Base-by-base conservation (phyloP, 2,113 vertebrate genomes). In the Ciconia stormi region DNA sequence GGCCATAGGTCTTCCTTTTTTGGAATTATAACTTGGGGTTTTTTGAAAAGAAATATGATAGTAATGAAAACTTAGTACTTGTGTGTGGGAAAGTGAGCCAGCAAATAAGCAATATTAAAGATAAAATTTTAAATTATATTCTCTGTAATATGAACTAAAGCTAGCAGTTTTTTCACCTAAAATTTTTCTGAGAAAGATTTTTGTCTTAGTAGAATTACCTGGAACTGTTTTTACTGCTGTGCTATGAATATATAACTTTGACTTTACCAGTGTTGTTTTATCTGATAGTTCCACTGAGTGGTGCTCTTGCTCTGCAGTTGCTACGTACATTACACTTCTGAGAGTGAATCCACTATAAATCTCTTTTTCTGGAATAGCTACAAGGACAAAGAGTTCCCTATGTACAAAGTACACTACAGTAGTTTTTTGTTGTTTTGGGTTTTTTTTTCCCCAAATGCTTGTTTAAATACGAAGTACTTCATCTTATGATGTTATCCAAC, bases 241-340 rank as follows among this genome's bases (percentile, higher is more conserved):
- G 5, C 3, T 85, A 1, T 63, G 56, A 32, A 15, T 40, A 53
- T 14, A 0, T 62, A 38, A 8, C 27, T 47, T 70, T 36, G 53
- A 50, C 25, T 71, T 89, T 16, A 19, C 15, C 34, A 32, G 13
- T n/a, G 27, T 27, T 90, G 36, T 63, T 89, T 78, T 87, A 22
- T 73, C 50, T 90, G 23, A 20, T 67, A 77, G 25, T 58, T 80
- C 98, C 98, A 98, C 98, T 93, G 34, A 55, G 97, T 97, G 98
- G 98, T 71, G 95, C 97, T 98, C 87, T 97, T 96, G 96, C 50
- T 70, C 96, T 97, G 85, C 83, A 14, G 22, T 78, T 96, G 42
- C 29, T 3, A 23, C 83, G n/a, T n/a, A n/a, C 44, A 0, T 87
- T 55, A 3, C 44, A 10, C 78, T 87, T 94, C 79, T 72, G 56